Evolutionary conservation across 2,888 invertebrate genomes (phyloP).

Genomic region (Chironomus tentans): DNA sequence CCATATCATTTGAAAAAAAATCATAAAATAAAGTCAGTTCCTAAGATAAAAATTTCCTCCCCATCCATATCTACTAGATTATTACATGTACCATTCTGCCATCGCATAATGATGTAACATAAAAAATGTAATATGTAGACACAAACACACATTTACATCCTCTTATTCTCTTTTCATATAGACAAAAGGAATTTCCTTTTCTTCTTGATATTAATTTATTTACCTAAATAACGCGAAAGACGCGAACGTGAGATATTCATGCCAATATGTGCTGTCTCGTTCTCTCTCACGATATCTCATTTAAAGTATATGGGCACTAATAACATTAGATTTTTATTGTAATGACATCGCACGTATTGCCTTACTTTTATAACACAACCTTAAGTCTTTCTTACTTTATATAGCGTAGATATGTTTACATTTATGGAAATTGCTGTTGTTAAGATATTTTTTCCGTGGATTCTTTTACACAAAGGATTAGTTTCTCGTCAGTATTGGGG

Average conservation of each 20-base stretch:
- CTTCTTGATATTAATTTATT: background rate
- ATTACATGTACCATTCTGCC: background rate
- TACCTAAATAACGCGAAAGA: background rate
- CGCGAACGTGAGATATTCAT: background rate
- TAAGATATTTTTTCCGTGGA: no score
- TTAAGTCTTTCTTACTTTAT: background rate
- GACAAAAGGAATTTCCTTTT: background rate
- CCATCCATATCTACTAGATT: no score
- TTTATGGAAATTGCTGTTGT: background rate
- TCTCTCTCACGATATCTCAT: no score
- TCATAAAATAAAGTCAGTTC: no score
- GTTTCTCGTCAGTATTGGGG: no score
- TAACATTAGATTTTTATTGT: slow-evolving; percentile 6
- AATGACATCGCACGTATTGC: background rate
- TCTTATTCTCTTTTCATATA: background rate
- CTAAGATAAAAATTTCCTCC: no score
- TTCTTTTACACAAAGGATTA: no score
- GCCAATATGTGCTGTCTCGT: background rate
- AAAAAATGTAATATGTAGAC: background rate
- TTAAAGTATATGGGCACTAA: background rate
- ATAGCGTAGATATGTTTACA: no score
- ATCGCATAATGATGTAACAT: background rate
- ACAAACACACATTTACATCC: background rate
- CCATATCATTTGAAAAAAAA: no score
- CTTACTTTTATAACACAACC: background rate